Percentiles rank a stretch among this genome's conserved stretches.
Conservation (phyloP, 2,797 vertebrate species). For the Scolopax rusticola region DNA sequence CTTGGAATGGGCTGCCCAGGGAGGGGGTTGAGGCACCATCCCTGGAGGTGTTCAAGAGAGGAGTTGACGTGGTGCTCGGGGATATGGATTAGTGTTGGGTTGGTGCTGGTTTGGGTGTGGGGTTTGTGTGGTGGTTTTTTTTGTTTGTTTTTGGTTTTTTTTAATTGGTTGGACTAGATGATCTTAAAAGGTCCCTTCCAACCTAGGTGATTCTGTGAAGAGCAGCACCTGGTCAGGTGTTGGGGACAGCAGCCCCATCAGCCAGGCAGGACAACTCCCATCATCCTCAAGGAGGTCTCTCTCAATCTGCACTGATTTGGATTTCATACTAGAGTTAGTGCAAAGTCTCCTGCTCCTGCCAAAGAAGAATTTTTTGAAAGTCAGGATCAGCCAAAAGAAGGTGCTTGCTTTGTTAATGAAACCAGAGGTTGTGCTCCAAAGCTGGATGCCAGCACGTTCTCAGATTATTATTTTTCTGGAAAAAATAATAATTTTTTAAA, state of each 20-base stretch:
- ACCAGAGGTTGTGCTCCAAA: not conserved
- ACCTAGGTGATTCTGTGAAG: no score
- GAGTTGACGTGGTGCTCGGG: no score
- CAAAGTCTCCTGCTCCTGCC: not conserved
- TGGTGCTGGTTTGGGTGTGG: no score
- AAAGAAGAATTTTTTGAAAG: not conserved
- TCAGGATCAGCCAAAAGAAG: not conserved
- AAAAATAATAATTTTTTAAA: not conserved
- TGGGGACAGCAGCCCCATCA: not conserved
- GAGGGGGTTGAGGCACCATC: no score
- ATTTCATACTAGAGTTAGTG: not conserved
- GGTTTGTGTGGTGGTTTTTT: no score
- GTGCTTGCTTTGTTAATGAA: not conserved
- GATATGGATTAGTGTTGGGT: no score
- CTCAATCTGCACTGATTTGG: not conserved
- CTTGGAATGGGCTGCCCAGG: no score
- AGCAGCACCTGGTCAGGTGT: fast-evolving
- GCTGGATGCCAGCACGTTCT: not conserved
- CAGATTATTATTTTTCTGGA: not conserved
- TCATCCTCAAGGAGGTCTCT: not conserved
- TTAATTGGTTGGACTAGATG: no score
- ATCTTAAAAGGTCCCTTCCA: no score
- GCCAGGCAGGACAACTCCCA: not conserved
- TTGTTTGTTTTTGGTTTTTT: no score
- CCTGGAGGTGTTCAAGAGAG: no score